Evolutionary conservation across 2,888 invertebrate genomes (phyloP).

Genomic region (Ectemnius lituratus): DNA sequence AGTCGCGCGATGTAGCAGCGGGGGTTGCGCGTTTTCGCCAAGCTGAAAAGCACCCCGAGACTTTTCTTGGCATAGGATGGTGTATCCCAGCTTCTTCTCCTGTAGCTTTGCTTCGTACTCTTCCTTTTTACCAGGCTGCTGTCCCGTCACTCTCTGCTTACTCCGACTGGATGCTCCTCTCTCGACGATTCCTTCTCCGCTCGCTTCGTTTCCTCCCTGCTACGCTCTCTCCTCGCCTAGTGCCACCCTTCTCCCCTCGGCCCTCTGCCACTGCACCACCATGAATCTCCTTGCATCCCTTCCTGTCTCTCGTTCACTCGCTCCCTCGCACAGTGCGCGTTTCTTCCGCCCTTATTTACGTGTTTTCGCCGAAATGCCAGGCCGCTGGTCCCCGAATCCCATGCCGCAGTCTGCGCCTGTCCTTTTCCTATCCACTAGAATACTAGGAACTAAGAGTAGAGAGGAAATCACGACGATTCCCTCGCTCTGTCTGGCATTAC

Average conservation of each 20-base stretch:
- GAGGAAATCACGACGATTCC: slow-evolving; percentile 16
- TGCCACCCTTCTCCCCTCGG: neutral
- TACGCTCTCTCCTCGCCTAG: no score
- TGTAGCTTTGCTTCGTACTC: slow-evolving; percentile 29
- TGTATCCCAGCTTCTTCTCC: slow-evolving; percentile 14
- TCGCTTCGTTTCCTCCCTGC: neutral
- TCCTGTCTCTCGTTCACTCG: slow-evolving; percentile 32
- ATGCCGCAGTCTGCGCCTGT: neutral
- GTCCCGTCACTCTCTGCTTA: slow-evolving; percentile 59
- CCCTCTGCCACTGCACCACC: slow-evolving; percentile 10
- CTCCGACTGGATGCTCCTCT: slow-evolving; percentile 32
- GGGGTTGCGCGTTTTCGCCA: slow-evolving; percentile 27
- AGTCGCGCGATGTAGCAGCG: slow-evolving; percentile 31
- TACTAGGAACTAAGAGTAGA: no score
- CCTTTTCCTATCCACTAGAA: neutral
- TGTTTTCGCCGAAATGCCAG: slow-evolving; percentile 52
- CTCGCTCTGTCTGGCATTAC: slow-evolving; percentile 23
- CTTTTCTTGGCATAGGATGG: slow-evolving; percentile 53
- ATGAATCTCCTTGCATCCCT: slow-evolving; percentile 29
- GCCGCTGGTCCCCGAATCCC: neutral
- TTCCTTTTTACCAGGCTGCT: slow-evolving; percentile 55
- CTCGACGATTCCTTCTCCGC: slow-evolving; percentile 11
- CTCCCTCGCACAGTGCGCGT: slow-evolving; percentile 14
- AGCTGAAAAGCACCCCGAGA: slow-evolving; percentile 54
- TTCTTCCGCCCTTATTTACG: slow-evolving; percentile 56